Evolutionary conservation across 1,140 invertebrate species (phyloP), one percentile per base, ranked within the genome.

Genomic region (Glossosoma conforme): DNA sequence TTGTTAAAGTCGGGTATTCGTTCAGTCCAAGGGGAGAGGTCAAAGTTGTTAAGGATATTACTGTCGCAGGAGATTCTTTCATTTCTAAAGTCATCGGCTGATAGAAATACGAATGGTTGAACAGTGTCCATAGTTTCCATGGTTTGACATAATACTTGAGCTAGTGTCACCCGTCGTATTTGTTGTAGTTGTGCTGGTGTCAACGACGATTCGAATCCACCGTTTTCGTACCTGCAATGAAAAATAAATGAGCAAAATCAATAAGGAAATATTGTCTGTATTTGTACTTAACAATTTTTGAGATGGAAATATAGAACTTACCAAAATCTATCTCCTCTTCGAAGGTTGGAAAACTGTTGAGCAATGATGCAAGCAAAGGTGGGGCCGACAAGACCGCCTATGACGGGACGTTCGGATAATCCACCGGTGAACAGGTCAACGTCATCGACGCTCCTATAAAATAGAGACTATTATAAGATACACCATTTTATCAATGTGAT

Each of bases 291-390:
- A 28, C n/a, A 8, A 8, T n/a, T 6, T 8, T 8, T 28, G n/a
- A 28, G 24, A 28, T 28, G n/a, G 6, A 28, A 28, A 6, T 8
- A 8, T 10, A 10, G 14, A 14, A 15, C 42, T 62, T 61, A 88
- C 91, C 93, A 97, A 67, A 96, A 97, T 52, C 93, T 69, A 73
- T 97, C 93, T 21, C 93, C 94, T 65, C 86, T 86, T 3, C 90
- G 80, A 0, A 93, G 67, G 62, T 91, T 87, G 17, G 82, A 79
- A 64, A 97, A 97, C 63, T 97, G 93, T 59, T 93, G 88, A 0
- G 88, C 93, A 13, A 98, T 89, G 46, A 98, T 92, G 62, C 95
- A 98, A 36, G 91, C 92, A 63, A 98, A 94, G 0, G 93, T 97
- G 1, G 95, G 94, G 0, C 95, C 95, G 1, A 97, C 88, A 1